Conservation (phyloP, 2,888 invertebrate species). For the Hoplodrina blanda region DNA sequence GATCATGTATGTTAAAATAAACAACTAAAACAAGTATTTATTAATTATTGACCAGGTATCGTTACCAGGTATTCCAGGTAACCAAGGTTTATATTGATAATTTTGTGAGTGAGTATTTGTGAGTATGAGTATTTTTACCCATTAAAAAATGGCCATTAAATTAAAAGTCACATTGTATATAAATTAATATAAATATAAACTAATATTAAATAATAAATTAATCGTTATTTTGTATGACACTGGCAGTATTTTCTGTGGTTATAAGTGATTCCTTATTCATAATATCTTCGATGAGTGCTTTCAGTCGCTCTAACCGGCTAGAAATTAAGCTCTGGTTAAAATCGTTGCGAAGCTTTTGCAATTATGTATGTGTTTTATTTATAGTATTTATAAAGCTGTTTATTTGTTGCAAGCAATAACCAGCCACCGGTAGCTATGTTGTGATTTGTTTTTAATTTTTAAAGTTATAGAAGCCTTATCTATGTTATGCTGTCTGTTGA, state of each 20-base stretch:
- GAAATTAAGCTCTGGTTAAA: slow-evolving; percentile 71
- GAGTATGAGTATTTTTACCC: no score
- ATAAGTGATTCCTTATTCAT: slow-evolving; percentile 72
- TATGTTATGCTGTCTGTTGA: slow-evolving; percentile 28
- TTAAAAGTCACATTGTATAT: background rate
- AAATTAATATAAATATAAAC: slow-evolving; percentile 16
- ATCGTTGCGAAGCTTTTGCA: slow-evolving; percentile 33
- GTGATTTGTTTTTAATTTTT: slow-evolving; percentile 29
- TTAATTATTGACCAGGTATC: no score
- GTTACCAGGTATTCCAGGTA: no score
- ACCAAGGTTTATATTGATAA: no score
- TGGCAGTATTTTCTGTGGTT: slow-evolving; percentile 56
- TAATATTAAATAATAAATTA: slow-evolving; percentile 39
- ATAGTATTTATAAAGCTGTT: slow-evolving; percentile 38
- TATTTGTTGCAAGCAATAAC: slow-evolving; percentile 37
- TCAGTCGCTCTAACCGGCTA: slow-evolving; percentile 84
- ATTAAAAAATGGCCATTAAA: background rate
- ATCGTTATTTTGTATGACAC: slow-evolving; percentile 45
- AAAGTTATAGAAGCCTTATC: background rate
- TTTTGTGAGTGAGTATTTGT: no score
- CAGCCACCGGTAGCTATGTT: slow-evolving; percentile 50
- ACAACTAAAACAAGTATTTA: no score
- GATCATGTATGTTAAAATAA: no score
- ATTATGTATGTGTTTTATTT: slow-evolving; percentile 4
- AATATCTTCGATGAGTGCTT: slow-evolving; percentile 81